A percentile compares a stretch with the other conserved stretches of the same genome.
phyloP scores from a whole-genome alignment of 2,888 invertebrate species.

The Gerris lacustris region DNA sequence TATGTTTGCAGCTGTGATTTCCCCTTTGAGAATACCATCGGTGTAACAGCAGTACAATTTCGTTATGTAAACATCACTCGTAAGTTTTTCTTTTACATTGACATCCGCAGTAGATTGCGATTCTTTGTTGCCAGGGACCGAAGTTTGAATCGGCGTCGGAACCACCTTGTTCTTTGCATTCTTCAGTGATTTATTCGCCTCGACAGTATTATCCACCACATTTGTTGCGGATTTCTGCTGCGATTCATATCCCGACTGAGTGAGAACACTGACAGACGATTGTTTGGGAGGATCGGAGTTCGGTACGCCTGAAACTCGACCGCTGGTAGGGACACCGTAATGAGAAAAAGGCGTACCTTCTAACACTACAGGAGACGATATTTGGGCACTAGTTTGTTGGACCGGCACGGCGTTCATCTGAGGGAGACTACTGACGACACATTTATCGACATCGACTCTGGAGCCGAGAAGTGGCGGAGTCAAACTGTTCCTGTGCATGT shows the following conservation, averaged over 20 bases:
- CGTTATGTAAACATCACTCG: not conserved
- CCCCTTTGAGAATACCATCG: not conserved
- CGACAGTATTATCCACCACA: not conserved
- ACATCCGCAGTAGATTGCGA: not conserved
- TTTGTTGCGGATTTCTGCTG: not conserved
- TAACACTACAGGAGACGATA: no score
- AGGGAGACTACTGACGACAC: not conserved
- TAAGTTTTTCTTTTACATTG: not conserved
- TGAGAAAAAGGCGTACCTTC: not conserved
- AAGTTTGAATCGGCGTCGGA: not conserved
- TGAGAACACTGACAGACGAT: not conserved
- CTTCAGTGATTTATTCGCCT: not conserved
- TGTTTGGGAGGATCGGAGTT: not conserved
- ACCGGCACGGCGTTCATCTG: not conserved
- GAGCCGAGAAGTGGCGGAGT: not conserved
- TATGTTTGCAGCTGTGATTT: not conserved
- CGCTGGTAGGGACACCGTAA: not conserved
- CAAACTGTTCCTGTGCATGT: not conserved
- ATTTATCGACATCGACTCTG: not conserved
- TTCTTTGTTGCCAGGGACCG: not conserved
- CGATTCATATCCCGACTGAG: no score
- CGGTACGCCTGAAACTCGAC: not conserved
- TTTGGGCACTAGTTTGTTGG: not conserved
- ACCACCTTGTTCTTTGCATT: not conserved
- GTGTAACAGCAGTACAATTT: not conserved